Percentiles rank a stretch among this genome's conserved stretches.
phyloP scores from a whole-genome alignment of 2,888 invertebrate genomes.

The Lacanobia wlatinum region DNA sequence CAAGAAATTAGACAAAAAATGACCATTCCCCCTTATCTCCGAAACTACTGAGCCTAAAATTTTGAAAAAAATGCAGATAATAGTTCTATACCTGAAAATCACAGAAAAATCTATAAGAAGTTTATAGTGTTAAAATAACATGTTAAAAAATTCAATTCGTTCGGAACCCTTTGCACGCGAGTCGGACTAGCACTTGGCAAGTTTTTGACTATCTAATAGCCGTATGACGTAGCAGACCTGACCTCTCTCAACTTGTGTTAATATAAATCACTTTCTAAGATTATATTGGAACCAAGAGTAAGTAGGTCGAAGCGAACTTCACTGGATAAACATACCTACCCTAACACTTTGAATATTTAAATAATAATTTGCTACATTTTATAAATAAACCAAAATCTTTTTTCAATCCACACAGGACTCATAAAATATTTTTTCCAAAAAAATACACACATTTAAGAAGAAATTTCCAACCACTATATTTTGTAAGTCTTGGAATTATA shows the following conservation, averaged over 20 bases:
- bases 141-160: too few relatives aligned
- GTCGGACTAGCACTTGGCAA: too few relatives aligned
- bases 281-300: conserved; percentile 29
- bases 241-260: conserved; percentile 36
- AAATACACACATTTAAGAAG: not conserved
- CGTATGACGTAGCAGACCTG: conserved; percentile 22
- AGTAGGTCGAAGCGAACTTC: conserved; percentile 23
- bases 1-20: too few relatives aligned
- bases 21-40: too few relatives aligned
- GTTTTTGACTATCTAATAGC: conserved; percentile 22
- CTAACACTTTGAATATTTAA: conserved; percentile 1
- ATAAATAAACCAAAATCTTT: not conserved
- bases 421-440: too few relatives aligned
- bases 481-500: not conserved
- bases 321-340: not conserved
- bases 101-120: too few relatives aligned
- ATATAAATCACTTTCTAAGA: conserved; percentile 33
- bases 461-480: not conserved
- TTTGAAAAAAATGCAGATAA: too few relatives aligned
- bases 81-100: too few relatives aligned
- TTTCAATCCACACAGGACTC: not conserved
- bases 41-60: too few relatives aligned
- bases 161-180: too few relatives aligned
- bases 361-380: not conserved
- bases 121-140: too few relatives aligned